A percentile compares a stretch with the other conserved stretches of the same genome.
Conservation (phyloP, 2,113 vertebrate genomes). For the Trogon melanurus region DNA sequence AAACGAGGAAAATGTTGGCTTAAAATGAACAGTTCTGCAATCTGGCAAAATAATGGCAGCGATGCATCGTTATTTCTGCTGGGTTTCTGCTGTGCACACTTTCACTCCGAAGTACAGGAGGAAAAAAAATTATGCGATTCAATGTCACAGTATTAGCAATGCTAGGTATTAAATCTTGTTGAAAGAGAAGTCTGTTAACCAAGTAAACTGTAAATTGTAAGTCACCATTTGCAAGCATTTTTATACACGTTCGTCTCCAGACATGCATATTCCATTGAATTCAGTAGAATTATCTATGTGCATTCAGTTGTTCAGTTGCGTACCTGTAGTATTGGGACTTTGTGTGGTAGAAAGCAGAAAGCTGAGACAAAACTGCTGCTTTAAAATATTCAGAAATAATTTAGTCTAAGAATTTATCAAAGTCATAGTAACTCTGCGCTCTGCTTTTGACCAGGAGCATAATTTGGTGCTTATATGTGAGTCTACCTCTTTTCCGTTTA, state of each 20-base stretch:
- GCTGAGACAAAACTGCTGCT: background rate
- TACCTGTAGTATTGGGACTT: background rate
- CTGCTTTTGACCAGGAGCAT: background rate
- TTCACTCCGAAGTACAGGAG: background rate
- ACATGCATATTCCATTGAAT: background rate
- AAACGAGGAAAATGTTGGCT: slow-evolving; percentile 2
- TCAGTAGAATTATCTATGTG: background rate
- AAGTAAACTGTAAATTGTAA: background rate
- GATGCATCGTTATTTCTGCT: background rate
- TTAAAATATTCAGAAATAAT: background rate
- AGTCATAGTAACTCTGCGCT: background rate
- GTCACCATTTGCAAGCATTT: background rate
- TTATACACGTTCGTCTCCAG: background rate
- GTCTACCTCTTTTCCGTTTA: background rate
- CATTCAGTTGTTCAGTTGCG: background rate
- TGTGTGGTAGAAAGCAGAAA: background rate
- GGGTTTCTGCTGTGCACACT: background rate
- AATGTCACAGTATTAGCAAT: background rate
- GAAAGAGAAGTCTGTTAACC: slow-evolving; percentile 21
- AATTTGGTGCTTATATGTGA: background rate
- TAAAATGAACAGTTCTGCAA: background rate
- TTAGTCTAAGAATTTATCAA: background rate
- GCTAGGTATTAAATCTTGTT: slow-evolving; percentile 24
- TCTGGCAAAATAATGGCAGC: background rate
- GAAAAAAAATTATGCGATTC: background rate